Evolutionary conservation across 2,113 vertebrate genomes (phyloP).

Genomic region (Cisticola juncidis): DNA sequence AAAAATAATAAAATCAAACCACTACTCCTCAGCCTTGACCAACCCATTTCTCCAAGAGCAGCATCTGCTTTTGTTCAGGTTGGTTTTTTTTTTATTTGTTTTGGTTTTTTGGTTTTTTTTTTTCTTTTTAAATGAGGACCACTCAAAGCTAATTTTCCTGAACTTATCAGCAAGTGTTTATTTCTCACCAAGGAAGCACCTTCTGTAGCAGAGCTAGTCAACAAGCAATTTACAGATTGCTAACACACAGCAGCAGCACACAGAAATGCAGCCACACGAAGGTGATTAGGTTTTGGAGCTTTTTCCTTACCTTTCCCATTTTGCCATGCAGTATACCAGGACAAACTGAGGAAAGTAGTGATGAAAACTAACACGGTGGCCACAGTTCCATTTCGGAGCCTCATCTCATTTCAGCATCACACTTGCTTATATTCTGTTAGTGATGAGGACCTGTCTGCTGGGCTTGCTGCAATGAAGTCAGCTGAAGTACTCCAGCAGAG

Average conservation of each 20-base stretch:
- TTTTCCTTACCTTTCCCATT: constrained; percentile 93
- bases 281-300: neutral
- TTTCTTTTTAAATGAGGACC: neutral
- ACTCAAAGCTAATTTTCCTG: neutral
- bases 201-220: neutral
- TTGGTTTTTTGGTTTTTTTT: too few relatives aligned
- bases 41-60: neutral
- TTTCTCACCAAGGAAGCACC: neutral
- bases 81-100: neutral
- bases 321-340: constrained; percentile 98
- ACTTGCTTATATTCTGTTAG: constrained; percentile 62
- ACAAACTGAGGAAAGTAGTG: constrained; percentile 96
- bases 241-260: neutral
- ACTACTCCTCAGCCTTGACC: neutral
- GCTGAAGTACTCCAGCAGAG: constrained; percentile 34
- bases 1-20: neutral
- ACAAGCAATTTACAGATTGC: neutral
- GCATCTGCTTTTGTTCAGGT: neutral
- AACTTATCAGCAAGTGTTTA: neutral
- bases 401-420: constrained; percentile 99
- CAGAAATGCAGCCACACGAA: rapidly evolving
- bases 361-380: constrained; percentile 94
- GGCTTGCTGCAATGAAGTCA: constrained; percentile 26
- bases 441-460: neutral
- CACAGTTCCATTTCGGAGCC: constrained; percentile 99